Conservation (phyloP, 2,797 vertebrate species). For the Petrocephalus schoutedeni region DNA sequence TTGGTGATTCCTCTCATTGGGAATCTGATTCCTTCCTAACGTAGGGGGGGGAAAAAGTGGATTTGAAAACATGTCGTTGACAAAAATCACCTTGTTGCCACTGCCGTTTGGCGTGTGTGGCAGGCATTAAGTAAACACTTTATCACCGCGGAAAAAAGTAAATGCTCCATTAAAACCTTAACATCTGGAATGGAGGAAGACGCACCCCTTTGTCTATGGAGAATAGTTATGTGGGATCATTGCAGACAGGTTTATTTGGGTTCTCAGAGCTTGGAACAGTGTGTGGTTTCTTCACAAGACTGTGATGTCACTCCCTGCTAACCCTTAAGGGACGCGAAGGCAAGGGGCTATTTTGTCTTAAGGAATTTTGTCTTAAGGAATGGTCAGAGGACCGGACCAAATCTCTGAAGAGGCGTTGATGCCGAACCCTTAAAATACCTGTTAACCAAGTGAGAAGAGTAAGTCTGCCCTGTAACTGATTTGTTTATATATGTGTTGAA, state of each 20-base stretch:
- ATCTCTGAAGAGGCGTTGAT: not conserved
- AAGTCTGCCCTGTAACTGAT: not conserved
- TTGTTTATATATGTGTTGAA: not conserved
- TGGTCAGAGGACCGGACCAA: not conserved
- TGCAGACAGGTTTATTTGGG: not conserved
- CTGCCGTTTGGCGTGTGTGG: not conserved
- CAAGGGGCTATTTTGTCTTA: not conserved
- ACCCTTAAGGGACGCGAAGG: not conserved
- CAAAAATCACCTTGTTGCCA: not conserved
- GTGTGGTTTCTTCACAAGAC: not conserved
- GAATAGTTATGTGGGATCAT: not conserved
- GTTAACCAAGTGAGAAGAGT: not conserved
- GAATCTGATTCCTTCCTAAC: not conserved
- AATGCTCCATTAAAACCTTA: not conserved
- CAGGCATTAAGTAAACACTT: not conserved
- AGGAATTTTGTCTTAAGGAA: not conserved
- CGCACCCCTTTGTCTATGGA: not conserved
- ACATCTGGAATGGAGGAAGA: not conserved
- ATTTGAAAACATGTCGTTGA: not conserved
- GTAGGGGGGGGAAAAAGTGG: not conserved
- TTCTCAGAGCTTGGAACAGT: not conserved
- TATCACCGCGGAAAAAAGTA: not conserved
- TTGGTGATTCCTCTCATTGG: not conserved
- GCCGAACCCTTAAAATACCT: not conserved
- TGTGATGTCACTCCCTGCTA: not conserved